These are phyloP conservation scores for Electrophaes corylata DNA, from an alignment of 2,888 invertebrate genomes.

Conservation along the genomic window DNA sequence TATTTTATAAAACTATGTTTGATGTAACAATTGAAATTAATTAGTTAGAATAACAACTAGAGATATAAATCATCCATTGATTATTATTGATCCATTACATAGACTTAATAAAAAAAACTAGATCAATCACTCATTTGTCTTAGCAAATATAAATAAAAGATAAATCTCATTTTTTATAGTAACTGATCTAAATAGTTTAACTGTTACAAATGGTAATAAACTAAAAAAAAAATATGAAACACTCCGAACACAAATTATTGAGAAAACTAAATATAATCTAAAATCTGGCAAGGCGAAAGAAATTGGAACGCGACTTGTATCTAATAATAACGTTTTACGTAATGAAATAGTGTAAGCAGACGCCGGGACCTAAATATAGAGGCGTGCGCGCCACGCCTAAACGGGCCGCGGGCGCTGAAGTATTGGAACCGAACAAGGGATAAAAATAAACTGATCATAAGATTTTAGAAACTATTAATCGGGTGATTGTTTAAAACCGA, in stretches of 20 bases:
- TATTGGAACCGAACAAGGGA: conserved; percentile 39
- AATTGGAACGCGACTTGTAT: conserved; percentile 48
- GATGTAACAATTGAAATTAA: too few relatives aligned
- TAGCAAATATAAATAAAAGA: too few relatives aligned
- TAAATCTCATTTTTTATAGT: too few relatives aligned
- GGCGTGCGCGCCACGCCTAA: conserved; percentile 60
- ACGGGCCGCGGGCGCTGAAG: conserved; percentile 52
- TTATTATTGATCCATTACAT: too few relatives aligned
- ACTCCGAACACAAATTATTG: conserved; percentile 1
- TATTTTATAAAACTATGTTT: background rate
- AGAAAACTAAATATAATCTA: conserved; percentile 29
- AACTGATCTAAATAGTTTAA: background rate
- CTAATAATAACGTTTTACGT: conserved; percentile 65
- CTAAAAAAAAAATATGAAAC: background rate
- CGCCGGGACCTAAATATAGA: conserved; percentile 65
- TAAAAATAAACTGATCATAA: conserved; percentile 31
- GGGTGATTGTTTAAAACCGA: background rate
- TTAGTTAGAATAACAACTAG: too few relatives aligned
- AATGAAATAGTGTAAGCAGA: conserved; percentile 58
- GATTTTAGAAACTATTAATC: background rate
- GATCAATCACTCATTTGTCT: background rate
- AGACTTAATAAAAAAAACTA: background rate
- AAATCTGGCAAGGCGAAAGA: conserved; percentile 39
- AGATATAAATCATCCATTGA: too few relatives aligned
- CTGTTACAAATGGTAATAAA: background rate